A percentile compares a stretch with the other conserved stretches of the same genome.
phyloP scores from a whole-genome alignment of 2,888 invertebrate species.

The Drosophila prostipennis region DNA sequence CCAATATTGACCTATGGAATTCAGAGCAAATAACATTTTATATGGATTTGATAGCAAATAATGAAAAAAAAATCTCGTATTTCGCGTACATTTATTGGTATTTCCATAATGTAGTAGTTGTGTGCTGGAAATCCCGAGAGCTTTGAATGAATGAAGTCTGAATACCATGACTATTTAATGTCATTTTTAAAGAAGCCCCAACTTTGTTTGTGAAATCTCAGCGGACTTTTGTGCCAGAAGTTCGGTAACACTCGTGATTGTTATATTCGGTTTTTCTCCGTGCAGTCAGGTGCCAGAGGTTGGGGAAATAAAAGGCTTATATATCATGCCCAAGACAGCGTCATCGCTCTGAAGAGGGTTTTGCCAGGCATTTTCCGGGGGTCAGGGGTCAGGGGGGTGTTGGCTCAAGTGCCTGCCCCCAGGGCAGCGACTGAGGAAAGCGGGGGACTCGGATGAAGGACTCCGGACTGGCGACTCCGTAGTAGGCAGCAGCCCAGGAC shows the following conservation, averaged over 20 bases:
- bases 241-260: constrained; percentile 10
- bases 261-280: constrained; percentile 20
- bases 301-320: constrained; percentile 47
- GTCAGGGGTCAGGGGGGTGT: constrained; percentile 34
- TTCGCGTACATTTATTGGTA: neutral
- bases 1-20: too few species aligned
- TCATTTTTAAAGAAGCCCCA: constrained; percentile 8
- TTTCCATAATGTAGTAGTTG: too few species aligned
- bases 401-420: constrained; percentile 66
- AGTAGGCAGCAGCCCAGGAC: constrained; percentile 27
- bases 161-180: neutral
- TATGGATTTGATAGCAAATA: too few species aligned
- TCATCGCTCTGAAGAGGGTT: constrained; percentile 63
- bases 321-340: constrained; percentile 68
- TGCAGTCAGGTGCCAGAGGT: constrained; percentile 30
- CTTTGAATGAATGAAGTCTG: neutral
- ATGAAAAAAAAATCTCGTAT: too few species aligned
- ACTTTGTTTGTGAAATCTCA: constrained; percentile 14
- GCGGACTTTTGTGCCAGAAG: constrained; percentile 19
- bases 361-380: constrained; percentile 31
- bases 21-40: too few species aligned
- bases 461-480: neutral
- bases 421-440: constrained; percentile 41
- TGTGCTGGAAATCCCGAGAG: neutral
- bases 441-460: neutral